Percentiles rank a stretch among this genome's conserved stretches.
phyloP scores from a whole-genome alignment of 92 coral and sea anemone species.

The Muricea muricata region DNA sequence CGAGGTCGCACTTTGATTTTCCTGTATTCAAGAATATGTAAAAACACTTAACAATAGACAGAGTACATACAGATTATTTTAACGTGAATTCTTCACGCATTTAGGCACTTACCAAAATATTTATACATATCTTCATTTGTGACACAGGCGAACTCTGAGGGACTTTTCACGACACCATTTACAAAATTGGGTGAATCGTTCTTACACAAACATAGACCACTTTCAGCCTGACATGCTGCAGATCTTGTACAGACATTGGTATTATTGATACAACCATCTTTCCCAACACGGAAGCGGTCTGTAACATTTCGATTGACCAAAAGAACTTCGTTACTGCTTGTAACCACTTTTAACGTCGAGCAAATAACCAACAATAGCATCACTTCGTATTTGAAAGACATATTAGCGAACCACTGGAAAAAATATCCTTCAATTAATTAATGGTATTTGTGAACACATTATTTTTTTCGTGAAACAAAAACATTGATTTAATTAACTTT shows the following conservation, averaged over 20 bases:
- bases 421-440: too few relatives aligned
- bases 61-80: too few relatives aligned
- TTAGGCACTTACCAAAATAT: too few relatives aligned
- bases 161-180: too few relatives aligned
- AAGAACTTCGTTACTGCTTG: conserved; percentile 2
- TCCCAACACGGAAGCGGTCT: conserved; percentile 29
- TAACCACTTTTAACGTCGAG: not conserved
- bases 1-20: too few relatives aligned
- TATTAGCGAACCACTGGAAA: not conserved
- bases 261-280: conserved; percentile 21
- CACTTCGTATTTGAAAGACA: not conserved
- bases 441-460: not conserved
- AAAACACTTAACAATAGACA: too few relatives aligned
- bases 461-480: too few relatives aligned
- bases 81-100: too few relatives aligned
- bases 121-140: too few relatives aligned
- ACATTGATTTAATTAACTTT: too few relatives aligned
- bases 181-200: not conserved
- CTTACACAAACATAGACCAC: not conserved
- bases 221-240: not conserved
- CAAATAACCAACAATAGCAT: not conserved
- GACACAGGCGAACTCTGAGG: too few relatives aligned
- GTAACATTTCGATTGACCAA: conserved; percentile 17
- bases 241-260: not conserved
- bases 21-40: too few relatives aligned